phyloP scores from a whole-genome alignment of 2,797 vertebrate species.

The Poecilia wingei region DNA sequence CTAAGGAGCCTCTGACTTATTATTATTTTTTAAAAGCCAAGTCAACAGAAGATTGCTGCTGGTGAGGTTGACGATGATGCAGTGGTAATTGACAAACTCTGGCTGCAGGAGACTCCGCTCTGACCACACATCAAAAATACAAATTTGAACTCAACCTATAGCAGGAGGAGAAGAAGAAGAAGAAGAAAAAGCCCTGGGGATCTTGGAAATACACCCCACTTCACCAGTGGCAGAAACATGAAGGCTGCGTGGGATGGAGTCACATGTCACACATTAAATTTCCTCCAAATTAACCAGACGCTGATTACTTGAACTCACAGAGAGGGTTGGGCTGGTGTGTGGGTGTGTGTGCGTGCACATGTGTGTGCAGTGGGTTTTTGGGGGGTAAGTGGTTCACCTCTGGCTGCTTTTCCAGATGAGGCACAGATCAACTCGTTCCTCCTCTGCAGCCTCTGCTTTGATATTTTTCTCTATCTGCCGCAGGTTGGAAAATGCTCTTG shows the following conservation, averaged over 20 bases:
- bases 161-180: slow-evolving; percentile 2
- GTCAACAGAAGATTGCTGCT: slow-evolving; percentile 10
- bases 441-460: slow-evolving; percentile 32
- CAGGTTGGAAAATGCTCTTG: slow-evolving; percentile 13
- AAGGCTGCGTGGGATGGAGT: slow-evolving; percentile 18
- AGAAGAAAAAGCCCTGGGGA: slow-evolving; percentile 10
- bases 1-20: slow-evolving; percentile 41
- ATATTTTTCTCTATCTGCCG: slow-evolving; percentile 4
- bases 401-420: slow-evolving; percentile 19
- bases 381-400: slow-evolving; percentile 7
- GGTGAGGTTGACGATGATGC: slow-evolving; percentile 18
- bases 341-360: no score
- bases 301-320: slow-evolving; percentile 13
- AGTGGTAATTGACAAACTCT: slow-evolving; percentile 13
- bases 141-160: slow-evolving; percentile 19
- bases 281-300: slow-evolving; percentile 26
- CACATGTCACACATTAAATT: slow-evolving; percentile 26
- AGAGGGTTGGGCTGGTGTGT: background rate
- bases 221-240: slow-evolving; percentile 13
- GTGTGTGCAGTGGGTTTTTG: no score
- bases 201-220: slow-evolving; percentile 25
- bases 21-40: slow-evolving; percentile 24
- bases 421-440: slow-evolving; percentile 26
- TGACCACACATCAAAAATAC: slow-evolving; percentile 36
- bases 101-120: slow-evolving; percentile 16